Conservation (phyloP, 2,888 invertebrate species). For the Pandemis corylana region DNA sequence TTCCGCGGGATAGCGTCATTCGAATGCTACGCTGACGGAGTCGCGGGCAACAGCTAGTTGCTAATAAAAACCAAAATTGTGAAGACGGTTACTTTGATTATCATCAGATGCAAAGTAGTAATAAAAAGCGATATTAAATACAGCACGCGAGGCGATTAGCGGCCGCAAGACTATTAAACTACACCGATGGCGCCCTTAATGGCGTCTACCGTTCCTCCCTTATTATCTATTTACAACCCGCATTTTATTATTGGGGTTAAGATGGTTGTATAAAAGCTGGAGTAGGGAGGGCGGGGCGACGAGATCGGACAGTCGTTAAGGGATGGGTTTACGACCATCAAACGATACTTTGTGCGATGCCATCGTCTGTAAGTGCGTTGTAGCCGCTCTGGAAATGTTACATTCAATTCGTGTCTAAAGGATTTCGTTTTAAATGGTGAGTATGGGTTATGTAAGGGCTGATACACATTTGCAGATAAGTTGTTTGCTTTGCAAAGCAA, state of each 20-base stretch:
- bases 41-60: too few relatives aligned
- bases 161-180: slow-evolving; percentile 69
- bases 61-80: neutral
- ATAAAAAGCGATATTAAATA: slow-evolving; percentile 71
- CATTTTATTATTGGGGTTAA: slow-evolving; percentile 86
- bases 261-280: slow-evolving; percentile 57
- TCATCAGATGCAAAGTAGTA: slow-evolving; percentile 32
- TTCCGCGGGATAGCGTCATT: too few relatives aligned
- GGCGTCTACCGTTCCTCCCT: slow-evolving; percentile 77
- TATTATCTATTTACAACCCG: slow-evolving; percentile 84
- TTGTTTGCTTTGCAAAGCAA: too few relatives aligned
- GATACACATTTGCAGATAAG: neutral
- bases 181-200: slow-evolving; percentile 76
- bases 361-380: slow-evolving; percentile 60
- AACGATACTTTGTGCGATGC: slow-evolving; percentile 81
- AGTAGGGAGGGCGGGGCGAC: slow-evolving; percentile 65
- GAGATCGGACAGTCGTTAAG: slow-evolving; percentile 81
- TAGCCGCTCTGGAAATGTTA: slow-evolving; percentile 28
- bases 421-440: neutral
- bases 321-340: slow-evolving; percentile 84
- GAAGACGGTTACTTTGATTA: neutral
- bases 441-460: neutral
- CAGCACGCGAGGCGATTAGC: slow-evolving; percentile 71
- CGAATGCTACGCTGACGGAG: too few relatives aligned
- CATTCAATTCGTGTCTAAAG: slow-evolving; percentile 25